Evolutionary conservation across 2,113 vertebrate species (phyloP).

Genomic region (Mugil cephalus): DNA sequence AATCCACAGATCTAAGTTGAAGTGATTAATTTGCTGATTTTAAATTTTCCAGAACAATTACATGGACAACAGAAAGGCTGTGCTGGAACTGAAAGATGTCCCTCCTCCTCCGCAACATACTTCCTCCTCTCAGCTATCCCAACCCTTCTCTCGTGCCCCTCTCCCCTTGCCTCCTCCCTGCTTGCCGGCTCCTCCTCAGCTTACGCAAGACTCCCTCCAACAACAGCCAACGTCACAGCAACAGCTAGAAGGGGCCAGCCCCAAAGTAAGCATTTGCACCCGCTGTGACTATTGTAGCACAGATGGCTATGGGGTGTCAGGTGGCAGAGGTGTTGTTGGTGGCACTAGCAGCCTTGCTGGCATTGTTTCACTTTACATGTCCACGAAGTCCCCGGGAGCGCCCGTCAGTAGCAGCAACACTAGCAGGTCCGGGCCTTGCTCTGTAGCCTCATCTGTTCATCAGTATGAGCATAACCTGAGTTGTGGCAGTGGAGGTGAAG

Average conservation of each 20-base stretch:
- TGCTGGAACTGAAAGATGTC: conserved; percentile 92
- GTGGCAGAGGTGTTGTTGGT: conserved; percentile 73
- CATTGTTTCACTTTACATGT: conserved; percentile 82
- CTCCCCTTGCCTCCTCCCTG: conserved; percentile 82
- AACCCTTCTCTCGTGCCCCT: conserved; percentile 87
- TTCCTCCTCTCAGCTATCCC: conserved; percentile 85
- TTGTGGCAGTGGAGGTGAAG: conserved; percentile 21
- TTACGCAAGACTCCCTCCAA: conserved; percentile 80
- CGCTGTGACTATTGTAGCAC: conserved; percentile 82
- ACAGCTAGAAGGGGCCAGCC: conserved; percentile 83
- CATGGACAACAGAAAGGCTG: conserved; percentile 92
- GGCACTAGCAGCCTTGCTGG: conserved; percentile 69
- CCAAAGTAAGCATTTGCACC: conserved; percentile 96
- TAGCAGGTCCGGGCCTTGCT: conserved; percentile 75
- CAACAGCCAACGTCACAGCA: conserved; percentile 81
- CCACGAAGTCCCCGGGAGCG: conserved; percentile 82
- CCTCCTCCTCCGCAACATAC: conserved; percentile 87
- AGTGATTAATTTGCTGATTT: conserved; percentile 2
- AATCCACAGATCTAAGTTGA: neutral
- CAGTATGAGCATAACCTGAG: conserved; percentile 51
- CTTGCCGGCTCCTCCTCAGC: conserved; percentile 84
- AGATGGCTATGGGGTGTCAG: conserved; percentile 75
- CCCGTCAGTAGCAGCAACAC: conserved; percentile 78
- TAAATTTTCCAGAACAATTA: conserved; percentile 84
- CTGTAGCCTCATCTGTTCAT: conserved; percentile 83